These are phyloP conservation scores for Coreius guichenoti DNA, from an alignment of 2,797 vertebrate species.

Conservation along the genomic window DNA sequence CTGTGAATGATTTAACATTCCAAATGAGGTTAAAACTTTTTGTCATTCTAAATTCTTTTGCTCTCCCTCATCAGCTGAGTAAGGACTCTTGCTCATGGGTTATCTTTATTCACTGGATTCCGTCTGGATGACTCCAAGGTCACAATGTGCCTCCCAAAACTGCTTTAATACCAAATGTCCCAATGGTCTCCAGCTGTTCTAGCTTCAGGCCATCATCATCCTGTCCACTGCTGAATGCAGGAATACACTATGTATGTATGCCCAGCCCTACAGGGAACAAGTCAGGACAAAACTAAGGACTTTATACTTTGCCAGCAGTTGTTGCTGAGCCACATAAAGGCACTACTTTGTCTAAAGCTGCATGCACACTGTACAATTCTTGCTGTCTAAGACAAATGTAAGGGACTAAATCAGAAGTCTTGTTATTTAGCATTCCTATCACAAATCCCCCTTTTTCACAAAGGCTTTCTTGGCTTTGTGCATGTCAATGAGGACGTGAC, in stretches of 20 bases:
- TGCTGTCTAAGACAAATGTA: not conserved
- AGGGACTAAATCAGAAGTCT: not conserved
- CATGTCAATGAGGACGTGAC: not conserved
- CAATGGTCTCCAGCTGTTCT: slow-evolving; percentile 7
- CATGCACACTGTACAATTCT: not conserved
- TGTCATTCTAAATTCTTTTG: not conserved
- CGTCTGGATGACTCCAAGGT: slow-evolving; percentile 27
- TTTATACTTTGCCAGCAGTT: not conserved
- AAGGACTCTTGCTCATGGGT: slow-evolving; percentile 1
- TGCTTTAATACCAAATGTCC: slow-evolving; percentile 14
- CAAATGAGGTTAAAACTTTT: slow-evolving; percentile 2
- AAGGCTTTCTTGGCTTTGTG: not conserved
- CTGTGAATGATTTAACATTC: not conserved
- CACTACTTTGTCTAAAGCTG: not conserved
- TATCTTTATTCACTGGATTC: slow-evolving; percentile 32
- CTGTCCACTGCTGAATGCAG: slow-evolving; percentile 14
- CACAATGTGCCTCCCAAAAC: slow-evolving; percentile 12
- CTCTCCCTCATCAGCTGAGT: not conserved
- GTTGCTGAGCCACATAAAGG: not conserved
- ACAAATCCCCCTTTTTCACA: not conserved
- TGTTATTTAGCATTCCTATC: not conserved
- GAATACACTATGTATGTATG: not conserved
- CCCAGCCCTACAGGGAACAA: not conserved
- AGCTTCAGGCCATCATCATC: slow-evolving; percentile 32
- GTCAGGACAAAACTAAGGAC: not conserved